Evolutionary conservation across 2,113 vertebrate genomes (phyloP).

Genomic region (Piprites chloris): DNA sequence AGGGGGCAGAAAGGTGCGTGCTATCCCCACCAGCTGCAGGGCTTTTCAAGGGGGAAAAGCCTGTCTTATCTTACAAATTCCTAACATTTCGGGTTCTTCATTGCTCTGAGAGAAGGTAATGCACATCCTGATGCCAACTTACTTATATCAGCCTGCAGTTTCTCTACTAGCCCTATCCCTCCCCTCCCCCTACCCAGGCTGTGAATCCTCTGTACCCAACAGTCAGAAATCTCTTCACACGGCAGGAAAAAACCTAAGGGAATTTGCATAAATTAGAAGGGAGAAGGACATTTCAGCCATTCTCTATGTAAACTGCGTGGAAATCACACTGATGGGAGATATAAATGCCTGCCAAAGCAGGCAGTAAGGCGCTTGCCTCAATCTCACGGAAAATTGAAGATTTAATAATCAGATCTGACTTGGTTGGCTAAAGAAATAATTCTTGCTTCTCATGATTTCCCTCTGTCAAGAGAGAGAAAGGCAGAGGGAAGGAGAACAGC

Average conservation of each 20-base stretch:
- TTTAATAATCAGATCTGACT: slow-evolving; percentile 29
- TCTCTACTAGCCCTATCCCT: background rate
- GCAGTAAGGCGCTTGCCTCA: background rate
- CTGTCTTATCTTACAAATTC: background rate
- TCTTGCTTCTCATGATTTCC: background rate
- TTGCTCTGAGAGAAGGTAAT: background rate
- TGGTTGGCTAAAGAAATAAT: background rate
- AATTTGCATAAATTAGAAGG: slow-evolving; percentile 63
- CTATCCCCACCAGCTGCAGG: accelerated
- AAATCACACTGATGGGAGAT: slow-evolving; percentile 12
- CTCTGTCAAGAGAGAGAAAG: background rate
- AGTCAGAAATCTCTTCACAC: slow-evolving; percentile 31
- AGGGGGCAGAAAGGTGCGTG: background rate
- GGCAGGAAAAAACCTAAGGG: background rate
- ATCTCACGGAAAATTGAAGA: background rate
- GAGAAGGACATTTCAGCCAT: background rate
- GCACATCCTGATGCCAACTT: background rate
- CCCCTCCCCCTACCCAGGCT: background rate
- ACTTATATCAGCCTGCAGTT: background rate
- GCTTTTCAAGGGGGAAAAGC: background rate
- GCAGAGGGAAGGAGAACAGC: background rate
- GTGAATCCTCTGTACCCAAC: background rate
- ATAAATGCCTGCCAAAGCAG: background rate
- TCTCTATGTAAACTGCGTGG: background rate
- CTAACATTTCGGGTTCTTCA: background rate